Evolutionary conservation across 2,797 vertebrate genomes (phyloP).

Genomic region (Sebastes oblongus): DNA sequence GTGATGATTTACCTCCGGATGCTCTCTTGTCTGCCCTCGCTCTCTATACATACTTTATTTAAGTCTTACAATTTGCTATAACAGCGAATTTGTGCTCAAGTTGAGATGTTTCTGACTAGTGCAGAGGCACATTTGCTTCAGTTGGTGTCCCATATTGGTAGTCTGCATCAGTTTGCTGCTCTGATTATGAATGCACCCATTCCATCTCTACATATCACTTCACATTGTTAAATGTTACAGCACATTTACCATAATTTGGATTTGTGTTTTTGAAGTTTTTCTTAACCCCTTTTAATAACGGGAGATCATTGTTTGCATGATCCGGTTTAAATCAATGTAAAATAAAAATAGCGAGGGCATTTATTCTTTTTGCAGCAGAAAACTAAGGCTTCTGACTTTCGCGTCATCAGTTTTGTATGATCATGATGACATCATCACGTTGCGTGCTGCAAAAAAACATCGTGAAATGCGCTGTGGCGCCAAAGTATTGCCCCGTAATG

Average conservation of each 20-base stretch:
- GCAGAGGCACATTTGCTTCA: not conserved
- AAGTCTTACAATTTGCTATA: not conserved
- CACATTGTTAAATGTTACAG: not conserved
- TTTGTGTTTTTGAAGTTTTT: not conserved
- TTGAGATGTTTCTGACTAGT: not conserved
- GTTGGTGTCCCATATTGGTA: not conserved
- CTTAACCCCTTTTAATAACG: too few relatives aligned
- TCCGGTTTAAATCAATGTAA: too few relatives aligned
- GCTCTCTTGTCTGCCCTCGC: not conserved
- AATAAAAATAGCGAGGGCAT: too few relatives aligned
- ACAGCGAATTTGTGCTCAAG: not conserved
- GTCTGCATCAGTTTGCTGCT: too few relatives aligned
- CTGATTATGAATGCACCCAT: not conserved
- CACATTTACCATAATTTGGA: not conserved
- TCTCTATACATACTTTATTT: not conserved
- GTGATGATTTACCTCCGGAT: not conserved
- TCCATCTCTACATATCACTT: not conserved
- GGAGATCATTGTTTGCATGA: too few relatives aligned
- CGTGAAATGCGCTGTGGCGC: accelerated
- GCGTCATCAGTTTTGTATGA: too few relatives aligned
- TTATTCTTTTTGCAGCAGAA: too few relatives aligned
- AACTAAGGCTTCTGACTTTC: not conserved
- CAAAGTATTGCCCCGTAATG: too few relatives aligned
- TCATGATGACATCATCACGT: not conserved
- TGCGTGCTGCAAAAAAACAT: too few relatives aligned